Base-by-base conservation (phyloP, 2,113 vertebrate genomes). In the Halcyon senegalensis region DNA sequence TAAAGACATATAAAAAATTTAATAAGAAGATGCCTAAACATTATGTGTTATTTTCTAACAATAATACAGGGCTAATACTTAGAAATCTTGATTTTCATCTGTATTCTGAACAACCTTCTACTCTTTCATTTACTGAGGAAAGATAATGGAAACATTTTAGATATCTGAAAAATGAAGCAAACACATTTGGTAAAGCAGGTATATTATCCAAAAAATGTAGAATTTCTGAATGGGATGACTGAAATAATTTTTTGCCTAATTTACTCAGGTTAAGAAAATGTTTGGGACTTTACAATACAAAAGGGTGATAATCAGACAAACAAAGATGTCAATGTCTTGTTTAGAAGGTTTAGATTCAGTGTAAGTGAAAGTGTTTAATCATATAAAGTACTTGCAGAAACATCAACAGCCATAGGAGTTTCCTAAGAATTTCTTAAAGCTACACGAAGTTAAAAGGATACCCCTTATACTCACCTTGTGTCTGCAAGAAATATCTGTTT, bases 101-200 rank as follows among this genome's bases (percentile, higher is more conserved):
- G 20, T 28, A 81, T 11, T 4, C 1, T 30, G 5, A 53, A 23
- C 1, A 37, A 46, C 10, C 0, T 70, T 58, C 39, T 59, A 21
- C 4, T 2, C 6, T 87, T 75, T 1, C 63, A 89, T 41, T 82
- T 55, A 59, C 15, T 39, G 15, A 56, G 31, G 73, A 56, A 56
- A 82, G 8, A 24, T 33, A 82, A 10, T 46, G 9, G 25, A 89
- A 75, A 50, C 55, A 27, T 16, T 81, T 84, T 27, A 62, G 9
- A 9, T 58, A 27, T 25, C 3, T 60, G 11, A 67, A 13, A 16
- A 82, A 75, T 28, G 5, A 76, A 87, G 28, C 3, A 31, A 89
- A 55, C 4, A 31, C 3, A 11, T 66, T 73, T 84, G 11, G 4
- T 33, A 77, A 30, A 39, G 4, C 2, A 51, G 4, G 2, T 60